Evolutionary conservation across 2,888 invertebrate species (phyloP).

Genomic region (Metalampra italica): DNA sequence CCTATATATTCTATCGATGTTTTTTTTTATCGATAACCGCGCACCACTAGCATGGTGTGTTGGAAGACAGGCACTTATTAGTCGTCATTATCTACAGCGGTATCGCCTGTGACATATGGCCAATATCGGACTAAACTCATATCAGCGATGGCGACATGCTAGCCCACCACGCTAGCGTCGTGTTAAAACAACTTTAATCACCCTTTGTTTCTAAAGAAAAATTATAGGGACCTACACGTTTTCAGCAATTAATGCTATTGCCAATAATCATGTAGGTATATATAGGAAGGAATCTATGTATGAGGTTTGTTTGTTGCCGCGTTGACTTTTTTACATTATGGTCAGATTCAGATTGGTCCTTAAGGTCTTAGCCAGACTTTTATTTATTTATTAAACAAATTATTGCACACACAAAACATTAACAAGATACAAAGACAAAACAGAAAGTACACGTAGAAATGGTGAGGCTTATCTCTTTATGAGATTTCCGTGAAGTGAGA

Average conservation of each 20-base stretch:
- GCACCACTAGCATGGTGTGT: conserved; percentile 45
- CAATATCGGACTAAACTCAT: conserved; percentile 59
- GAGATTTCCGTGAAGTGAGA: too few species aligned
- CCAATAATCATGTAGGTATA: not conserved
- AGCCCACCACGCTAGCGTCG: conserved; percentile 50
- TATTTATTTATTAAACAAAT: too few species aligned
- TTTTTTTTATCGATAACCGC: conserved; percentile 24
- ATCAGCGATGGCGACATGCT: conserved; percentile 56
- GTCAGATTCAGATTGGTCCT: too few species aligned
- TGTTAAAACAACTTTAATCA: conserved; percentile 59
- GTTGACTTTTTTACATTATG: too few species aligned
- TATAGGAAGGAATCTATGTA: too few species aligned
- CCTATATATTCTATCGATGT: not conserved
- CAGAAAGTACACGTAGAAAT: too few species aligned
- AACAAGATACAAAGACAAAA: too few species aligned
- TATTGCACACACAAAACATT: too few species aligned
- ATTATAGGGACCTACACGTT: too few species aligned
- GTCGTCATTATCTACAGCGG: conserved; percentile 67
- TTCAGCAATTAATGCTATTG: not conserved
- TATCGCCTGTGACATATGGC: conserved; percentile 75
- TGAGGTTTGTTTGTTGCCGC: too few species aligned
- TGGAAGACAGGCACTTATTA: conserved; percentile 77
- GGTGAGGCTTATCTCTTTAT: too few species aligned
- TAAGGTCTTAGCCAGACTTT: too few species aligned
- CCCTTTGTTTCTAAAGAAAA: conserved; percentile 37